Evolutionary conservation across 2,113 vertebrate species (phyloP).

Genomic region (Crotalus horridus): DNA sequence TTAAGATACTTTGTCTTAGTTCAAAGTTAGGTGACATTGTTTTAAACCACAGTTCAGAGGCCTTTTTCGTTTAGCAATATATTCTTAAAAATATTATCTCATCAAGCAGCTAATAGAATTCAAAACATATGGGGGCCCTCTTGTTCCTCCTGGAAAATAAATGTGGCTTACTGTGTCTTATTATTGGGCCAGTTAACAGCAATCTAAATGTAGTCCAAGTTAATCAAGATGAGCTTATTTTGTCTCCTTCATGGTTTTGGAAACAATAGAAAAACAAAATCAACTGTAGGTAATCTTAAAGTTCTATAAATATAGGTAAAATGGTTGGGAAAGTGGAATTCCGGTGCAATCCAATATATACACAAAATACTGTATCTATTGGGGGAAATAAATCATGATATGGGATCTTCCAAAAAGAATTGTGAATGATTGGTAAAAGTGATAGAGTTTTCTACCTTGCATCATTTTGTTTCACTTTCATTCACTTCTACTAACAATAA

Average conservation of each 20-base stretch:
- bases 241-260: neutral
- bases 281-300: neutral
- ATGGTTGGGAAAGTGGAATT: neutral
- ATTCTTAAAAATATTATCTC: constrained; percentile 68
- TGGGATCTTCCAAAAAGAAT: neutral
- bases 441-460: neutral
- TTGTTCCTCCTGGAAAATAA: constrained; percentile 65
- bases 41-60: constrained; percentile 65
- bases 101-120: constrained; percentile 64
- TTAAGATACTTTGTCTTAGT: constrained; percentile 56
- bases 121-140: constrained; percentile 55
- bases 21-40: constrained; percentile 55
- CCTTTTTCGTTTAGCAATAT: constrained; percentile 58
- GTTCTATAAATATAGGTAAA: neutral
- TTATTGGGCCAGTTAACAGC: constrained; percentile 59
- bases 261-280: neutral
- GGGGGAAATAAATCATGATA: neutral
- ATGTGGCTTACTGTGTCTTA: constrained; percentile 62
- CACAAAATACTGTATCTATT: neutral
- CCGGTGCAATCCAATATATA: neutral
- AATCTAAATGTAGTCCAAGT: constrained; percentile 35
- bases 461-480: neutral
- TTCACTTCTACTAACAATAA: neutral
- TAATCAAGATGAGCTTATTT: neutral
- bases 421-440: no score